Evolutionary conservation across 2,888 invertebrate species (phyloP), one percentile per base, ranked within the genome.

Genomic region (Dolichopus griseipennis): DNA sequence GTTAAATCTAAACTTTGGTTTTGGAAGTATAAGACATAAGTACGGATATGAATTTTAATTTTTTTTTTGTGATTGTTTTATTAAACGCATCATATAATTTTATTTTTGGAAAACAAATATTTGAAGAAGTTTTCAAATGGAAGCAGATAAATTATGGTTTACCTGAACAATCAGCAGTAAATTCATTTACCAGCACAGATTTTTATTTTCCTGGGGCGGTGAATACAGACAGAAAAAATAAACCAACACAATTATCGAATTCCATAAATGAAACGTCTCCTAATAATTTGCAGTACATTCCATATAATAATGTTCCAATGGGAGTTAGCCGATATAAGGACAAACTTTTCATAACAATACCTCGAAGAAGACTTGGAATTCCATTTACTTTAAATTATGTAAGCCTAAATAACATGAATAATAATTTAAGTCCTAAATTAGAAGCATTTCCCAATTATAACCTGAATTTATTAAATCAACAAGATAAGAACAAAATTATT

Each of bases 331-430:
- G 78, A 63, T 78, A 73, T 43, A 76, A 76, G 0, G 84, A 89
- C 71, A 86, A 88, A 72, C 75, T 91, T 4, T 90, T 91, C 73
- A 78, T 91, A 3, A 88, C 91, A 0, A 83, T 92, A 61, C 92
- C 93, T 0, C 82, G 92, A 67, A 84, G 92, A 76, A 84, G 87
- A 70, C 79, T 83, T 34, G 87, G 88, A 18, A 86, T 89, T 64
- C 86, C 86, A 5, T 82, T 87, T 0, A 88, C 87, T 6, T 74
- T 89, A 15, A 88, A 88, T 78, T 74, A 75, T 67, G 75, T 80
- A 21, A 76, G 79, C 69, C 21, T 79, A 69, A 66, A 65, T 5
- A 82, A 82, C 64, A 78, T 85, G 37, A 68, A 66, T 5, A 73
- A 75, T 12, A 66, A 75, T 61, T 68, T 34, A 5, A 79, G 78